Evolutionary conservation across 2,888 invertebrate genomes (phyloP).

Genomic region (Cordilura impudica): DNA sequence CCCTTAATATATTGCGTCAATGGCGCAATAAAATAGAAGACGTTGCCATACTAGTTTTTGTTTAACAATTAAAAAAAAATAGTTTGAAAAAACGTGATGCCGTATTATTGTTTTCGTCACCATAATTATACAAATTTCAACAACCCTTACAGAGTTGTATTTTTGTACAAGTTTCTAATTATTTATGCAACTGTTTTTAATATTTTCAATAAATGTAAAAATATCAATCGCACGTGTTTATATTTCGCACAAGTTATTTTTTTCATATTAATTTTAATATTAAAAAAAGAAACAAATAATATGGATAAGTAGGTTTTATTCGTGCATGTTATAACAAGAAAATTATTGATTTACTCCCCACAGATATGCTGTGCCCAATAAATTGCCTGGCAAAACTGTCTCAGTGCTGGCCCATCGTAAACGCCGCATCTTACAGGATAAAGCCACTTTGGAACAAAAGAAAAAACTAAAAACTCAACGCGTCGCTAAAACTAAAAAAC

Average conservation of each 20-base stretch:
- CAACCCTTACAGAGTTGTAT: no score
- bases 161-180: no score
- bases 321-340: neutral
- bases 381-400: constrained; percentile 77
- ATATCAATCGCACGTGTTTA: constrained; percentile 26
- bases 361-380: constrained; percentile 77
- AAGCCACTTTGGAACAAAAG: constrained; percentile 73
- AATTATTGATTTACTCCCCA: no score
- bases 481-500: constrained; percentile 66
- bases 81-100: no score
- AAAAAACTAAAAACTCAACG: constrained; percentile 71
- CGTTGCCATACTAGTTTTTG: no score
- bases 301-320: constrained; percentile 44
- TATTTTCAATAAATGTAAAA: constrained; percentile 20
- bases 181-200: constrained; percentile 8
- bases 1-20: no score
- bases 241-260: neutral
- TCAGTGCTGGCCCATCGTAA: constrained; percentile 77
- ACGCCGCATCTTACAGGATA: constrained; percentile 74
- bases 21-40: no score
- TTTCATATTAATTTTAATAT: neutral
- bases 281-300: neutral
- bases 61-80: no score
- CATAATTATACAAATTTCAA: no score
- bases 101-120: no score